Evolutionary conservation across 2,888 invertebrate species (phyloP).

Genomic region (Parelbella ahira): DNA sequence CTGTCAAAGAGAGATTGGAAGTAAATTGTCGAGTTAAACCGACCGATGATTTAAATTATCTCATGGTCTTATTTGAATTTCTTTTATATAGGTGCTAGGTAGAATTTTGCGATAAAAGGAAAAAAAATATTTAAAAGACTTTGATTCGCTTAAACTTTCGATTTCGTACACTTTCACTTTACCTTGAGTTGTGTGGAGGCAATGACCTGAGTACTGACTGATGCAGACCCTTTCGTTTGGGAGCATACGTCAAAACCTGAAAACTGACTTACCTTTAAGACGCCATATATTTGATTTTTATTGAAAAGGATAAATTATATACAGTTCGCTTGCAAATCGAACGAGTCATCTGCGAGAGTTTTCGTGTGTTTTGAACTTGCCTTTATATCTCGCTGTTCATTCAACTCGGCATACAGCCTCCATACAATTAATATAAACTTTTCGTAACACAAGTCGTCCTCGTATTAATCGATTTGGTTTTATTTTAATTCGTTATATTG

Average conservation of each 20-base stretch:
- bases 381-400: not conserved
- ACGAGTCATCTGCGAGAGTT: slow-evolving; percentile 7
- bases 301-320: slow-evolving; percentile 21
- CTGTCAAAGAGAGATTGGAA: slow-evolving; percentile 4
- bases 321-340: slow-evolving; percentile 8
- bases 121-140: slow-evolving; percentile 3
- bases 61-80: slow-evolving; percentile 10
- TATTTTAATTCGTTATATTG: too few species aligned
- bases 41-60: not conserved
- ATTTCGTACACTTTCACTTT: slow-evolving; percentile 59
- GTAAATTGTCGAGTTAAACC: slow-evolving; percentile 5
- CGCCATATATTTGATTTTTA: slow-evolving; percentile 16
- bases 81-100: slow-evolving; percentile 2
- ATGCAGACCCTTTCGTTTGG: slow-evolving; percentile 26
- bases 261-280: slow-evolving; percentile 15
- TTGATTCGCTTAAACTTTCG: slow-evolving; percentile 46
- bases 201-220: slow-evolving; percentile 31
- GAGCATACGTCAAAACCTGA: slow-evolving; percentile 23
- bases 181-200: slow-evolving; percentile 42
- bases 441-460: too few species aligned
- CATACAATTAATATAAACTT: too few species aligned
- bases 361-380: slow-evolving; percentile 2
- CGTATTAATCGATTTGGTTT: too few species aligned
- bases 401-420: too few species aligned
- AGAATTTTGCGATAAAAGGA: slow-evolving; percentile 10